These are phyloP conservation scores for Sphyrna mokarran DNA, from an alignment of 2,113 vertebrate genomes.

Conservation along the genomic window DNA sequence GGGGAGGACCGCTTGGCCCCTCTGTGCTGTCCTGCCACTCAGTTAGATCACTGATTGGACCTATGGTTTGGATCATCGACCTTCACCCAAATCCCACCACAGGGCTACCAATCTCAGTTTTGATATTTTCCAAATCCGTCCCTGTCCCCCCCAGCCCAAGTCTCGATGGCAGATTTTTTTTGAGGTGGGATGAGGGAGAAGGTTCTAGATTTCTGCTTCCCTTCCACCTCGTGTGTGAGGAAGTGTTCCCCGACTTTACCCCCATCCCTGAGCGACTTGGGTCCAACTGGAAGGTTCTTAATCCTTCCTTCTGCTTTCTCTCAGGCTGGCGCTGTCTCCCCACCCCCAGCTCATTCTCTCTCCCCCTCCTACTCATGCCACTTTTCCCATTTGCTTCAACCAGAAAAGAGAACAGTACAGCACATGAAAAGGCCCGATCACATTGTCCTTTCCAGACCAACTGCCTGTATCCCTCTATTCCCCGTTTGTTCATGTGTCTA, in stretches of 20 bases:
- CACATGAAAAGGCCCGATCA: no score
- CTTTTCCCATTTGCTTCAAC: no score
- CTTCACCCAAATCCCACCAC: background rate
- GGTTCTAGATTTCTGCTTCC: background rate
- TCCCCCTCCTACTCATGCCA: no score
- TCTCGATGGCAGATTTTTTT: background rate
- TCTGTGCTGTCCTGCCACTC: no score
- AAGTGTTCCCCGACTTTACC: background rate
- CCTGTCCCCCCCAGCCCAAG: background rate
- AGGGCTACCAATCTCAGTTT: background rate
- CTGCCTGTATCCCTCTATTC: no score
- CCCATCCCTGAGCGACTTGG: background rate
- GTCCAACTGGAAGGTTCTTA: background rate
- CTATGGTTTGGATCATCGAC: no score
- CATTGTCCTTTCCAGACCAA: no score
- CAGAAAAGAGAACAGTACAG: no score
- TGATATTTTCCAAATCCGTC: background rate
- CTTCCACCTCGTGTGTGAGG: no score
- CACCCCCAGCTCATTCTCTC: no score
- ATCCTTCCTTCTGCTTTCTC: background rate
- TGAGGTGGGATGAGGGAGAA: background rate
- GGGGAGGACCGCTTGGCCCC: background rate
- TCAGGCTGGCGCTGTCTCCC: background rate
- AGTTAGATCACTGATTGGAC: background rate
- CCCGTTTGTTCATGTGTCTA: no score